Evolutionary conservation across 2,113 vertebrate species (phyloP), one percentile per base, ranked within the genome.

Genomic region (Gobius niger): DNA sequence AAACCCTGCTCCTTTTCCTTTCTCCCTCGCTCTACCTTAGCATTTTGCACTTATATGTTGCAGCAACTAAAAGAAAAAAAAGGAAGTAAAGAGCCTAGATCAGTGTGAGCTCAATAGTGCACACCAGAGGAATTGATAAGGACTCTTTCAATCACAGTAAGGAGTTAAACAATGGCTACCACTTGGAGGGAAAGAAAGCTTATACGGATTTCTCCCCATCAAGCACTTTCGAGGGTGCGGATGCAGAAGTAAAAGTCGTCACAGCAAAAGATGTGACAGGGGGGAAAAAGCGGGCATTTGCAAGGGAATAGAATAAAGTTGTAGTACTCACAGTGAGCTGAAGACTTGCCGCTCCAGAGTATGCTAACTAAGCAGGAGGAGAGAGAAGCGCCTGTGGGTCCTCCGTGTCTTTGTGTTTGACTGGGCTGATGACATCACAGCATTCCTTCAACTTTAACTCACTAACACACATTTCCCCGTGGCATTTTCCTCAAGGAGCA

Each of bases 401-500:
- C 88, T 91, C 80, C 88, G 91, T 67, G 87, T 89, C 88, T 93
- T 91, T 92, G 90, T 90, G 81, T 84, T 82, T 76, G 89, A 90
- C 85, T 91, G 80, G 69, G 85, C 81, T 91, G 85, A 84, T 94
- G 93, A 94, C 92, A 92, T 94, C 92, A 94, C 90, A 90, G 80
- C 92, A 94, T 93, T 93, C 93, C 92, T 87, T 81, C 75, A 83
- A 83, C 70, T 67, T 71, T 75, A 75, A 47, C 71, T 51, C 54
- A 56, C 70, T 52, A 68, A 34, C 70, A 62, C 59, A 42, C 71
- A 61, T 52, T n/a, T 4, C 24, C 24, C 24, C 24, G 1, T 34
- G 24, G 24, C 24, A 34, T 34, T 34, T 34, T 2, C 24, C 3
- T 34, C 24, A 34, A 34, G 44, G 56, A 52, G 18, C 68, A 34